Evolutionary conservation across 2,888 invertebrate genomes (phyloP).

Genomic region (Tetragonula carbonaria): DNA sequence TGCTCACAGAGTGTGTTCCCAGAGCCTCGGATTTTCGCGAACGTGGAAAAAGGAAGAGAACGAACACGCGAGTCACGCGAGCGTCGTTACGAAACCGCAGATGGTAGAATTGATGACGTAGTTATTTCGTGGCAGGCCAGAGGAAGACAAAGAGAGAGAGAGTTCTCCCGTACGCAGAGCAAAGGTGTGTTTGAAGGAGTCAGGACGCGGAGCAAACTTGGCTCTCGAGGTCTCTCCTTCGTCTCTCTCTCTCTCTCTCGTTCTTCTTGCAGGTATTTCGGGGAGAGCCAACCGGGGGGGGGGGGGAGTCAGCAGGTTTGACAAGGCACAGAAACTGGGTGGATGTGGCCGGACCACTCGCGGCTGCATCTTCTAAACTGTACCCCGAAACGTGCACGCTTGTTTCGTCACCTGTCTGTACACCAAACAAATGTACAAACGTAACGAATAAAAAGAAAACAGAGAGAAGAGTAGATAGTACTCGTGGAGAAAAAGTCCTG

Average conservation of each 20-base stretch:
- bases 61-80: conserved; percentile 40
- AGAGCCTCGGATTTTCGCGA: neutral
- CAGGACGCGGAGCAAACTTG: conserved; percentile 35
- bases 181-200: conserved; percentile 12
- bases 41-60: conserved; percentile 35
- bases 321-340: conserved; percentile 59
- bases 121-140: conserved; percentile 25
- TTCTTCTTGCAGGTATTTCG: conserved; percentile 64
- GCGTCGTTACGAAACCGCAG: conserved; percentile 45
- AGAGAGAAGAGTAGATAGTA: too few relatives aligned
- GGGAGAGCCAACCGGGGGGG: conserved; percentile 50
- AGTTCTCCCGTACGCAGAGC: neutral
- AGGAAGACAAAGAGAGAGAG: neutral
- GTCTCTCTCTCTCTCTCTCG: conserved; percentile 57
- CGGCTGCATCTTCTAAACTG: conserved; percentile 35
- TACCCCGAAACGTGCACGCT: neutral
- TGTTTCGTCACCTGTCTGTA: conserved; percentile 27
- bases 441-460: too few relatives aligned
- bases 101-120: conserved; percentile 41
- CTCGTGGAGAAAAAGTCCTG: too few relatives aligned
- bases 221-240: conserved; percentile 56
- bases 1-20: too few relatives aligned
- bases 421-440: neutral
- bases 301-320: conserved; percentile 62
- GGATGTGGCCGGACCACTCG: conserved; percentile 35